Evolutionary conservation across 2,113 vertebrate species (phyloP).

Genomic region (Colistium nudipinnis): DNA sequence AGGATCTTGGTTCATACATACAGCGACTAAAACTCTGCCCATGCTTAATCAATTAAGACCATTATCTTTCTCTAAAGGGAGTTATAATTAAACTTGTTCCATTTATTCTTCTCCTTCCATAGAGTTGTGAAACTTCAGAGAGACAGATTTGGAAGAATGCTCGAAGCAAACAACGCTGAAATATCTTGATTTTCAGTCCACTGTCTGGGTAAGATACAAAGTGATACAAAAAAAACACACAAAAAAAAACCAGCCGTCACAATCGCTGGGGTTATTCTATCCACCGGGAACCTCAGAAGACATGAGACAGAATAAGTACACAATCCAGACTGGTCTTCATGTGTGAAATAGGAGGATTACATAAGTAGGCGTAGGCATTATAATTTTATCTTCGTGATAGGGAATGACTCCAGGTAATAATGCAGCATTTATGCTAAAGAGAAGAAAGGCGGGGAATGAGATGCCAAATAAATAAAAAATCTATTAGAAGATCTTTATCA

Average conservation of each 20-base stretch:
- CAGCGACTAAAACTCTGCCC: too few species aligned
- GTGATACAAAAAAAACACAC: too few species aligned
- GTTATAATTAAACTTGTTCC: not conserved
- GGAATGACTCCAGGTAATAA: not conserved
- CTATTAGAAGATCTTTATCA: constrained; percentile 31
- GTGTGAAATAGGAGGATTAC: too few species aligned
- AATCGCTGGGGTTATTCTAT: not conserved
- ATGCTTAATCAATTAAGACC: not conserved
- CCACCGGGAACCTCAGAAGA: not conserved
- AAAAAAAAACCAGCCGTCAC: not conserved
- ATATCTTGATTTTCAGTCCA: not conserved
- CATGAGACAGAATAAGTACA: not conserved
- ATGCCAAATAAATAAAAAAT: not conserved
- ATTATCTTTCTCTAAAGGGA: not conserved
- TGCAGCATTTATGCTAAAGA: not conserved
- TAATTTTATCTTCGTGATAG: not conserved
- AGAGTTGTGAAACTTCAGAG: not conserved
- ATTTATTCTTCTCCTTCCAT: not conserved
- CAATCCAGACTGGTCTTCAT: not conserved
- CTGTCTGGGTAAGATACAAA: not conserved
- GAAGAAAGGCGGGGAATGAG: not conserved
- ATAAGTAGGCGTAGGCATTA: too few species aligned
- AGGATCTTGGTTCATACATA: not conserved
- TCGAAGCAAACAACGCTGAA: not conserved
- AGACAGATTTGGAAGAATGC: not conserved